phyloP scores from a whole-genome alignment of 1,140 invertebrate genomes.

The Branchinecta lindahli region DNA sequence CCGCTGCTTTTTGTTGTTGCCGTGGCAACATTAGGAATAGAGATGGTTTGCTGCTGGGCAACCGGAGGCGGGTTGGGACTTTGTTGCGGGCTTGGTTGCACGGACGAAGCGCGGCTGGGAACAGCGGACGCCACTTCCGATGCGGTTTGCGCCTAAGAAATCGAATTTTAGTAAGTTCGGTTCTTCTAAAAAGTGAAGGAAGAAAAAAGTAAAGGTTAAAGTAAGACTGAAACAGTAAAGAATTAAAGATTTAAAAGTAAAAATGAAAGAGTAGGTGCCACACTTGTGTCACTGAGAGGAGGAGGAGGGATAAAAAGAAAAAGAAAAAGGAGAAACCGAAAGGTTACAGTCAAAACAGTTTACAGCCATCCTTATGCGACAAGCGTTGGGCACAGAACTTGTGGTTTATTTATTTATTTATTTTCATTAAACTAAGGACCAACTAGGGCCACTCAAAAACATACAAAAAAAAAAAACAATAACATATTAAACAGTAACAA shows the following conservation, averaged over 20 bases:
- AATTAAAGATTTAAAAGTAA: not conserved
- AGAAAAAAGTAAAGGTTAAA: not conserved
- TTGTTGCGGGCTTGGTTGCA: conserved; percentile 19
- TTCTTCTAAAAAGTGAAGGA: not conserved
- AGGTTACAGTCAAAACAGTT: no score
- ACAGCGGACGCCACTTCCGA: conserved; percentile 18
- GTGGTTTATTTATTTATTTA: no score
- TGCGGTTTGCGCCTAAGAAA: conserved; percentile 19
- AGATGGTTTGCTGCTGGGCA: not conserved
- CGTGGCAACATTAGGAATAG: not conserved
- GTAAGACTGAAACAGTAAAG: not conserved
- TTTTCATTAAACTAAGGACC: no score
- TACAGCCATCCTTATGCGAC: no score
- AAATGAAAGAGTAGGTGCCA: not conserved
- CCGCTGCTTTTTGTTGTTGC: not conserved
- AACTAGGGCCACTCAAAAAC: no score
- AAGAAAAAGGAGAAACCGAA: no score
- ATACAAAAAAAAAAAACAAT: no score
- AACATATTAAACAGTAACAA: no score
- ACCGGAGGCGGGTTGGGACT: conserved; percentile 15
- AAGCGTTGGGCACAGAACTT: no score
- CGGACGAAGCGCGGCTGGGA: conserved; percentile 15
- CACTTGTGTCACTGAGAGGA: no score
- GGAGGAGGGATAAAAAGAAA: no score
- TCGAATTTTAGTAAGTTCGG: not conserved